Percentiles rank a stretch among this genome's conserved stretches.
phyloP scores from a whole-genome alignment of 2,888 invertebrate genomes.

The Hypena proboscidalis region DNA sequence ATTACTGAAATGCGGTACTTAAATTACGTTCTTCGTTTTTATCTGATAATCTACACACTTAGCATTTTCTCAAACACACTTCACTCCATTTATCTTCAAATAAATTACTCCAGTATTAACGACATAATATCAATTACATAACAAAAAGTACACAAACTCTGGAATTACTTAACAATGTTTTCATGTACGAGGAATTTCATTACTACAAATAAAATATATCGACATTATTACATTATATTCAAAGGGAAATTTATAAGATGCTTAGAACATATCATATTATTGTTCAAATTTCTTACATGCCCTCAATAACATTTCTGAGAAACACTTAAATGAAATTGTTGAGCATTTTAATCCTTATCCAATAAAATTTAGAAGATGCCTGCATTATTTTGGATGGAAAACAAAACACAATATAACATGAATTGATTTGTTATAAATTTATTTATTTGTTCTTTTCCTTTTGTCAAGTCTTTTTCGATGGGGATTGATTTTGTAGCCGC shows the following conservation, averaged over 20 bases:
- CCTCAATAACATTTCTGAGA: slow-evolving; percentile 35
- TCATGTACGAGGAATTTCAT: slow-evolving; percentile 37
- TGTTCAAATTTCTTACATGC: slow-evolving; percentile 33
- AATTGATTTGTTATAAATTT: slow-evolving; percentile 30
- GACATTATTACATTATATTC: slow-evolving; percentile 35
- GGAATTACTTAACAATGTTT: neutral
- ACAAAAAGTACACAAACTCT: slow-evolving; percentile 2
- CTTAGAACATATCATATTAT: too few species aligned
- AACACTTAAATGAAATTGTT: slow-evolving; percentile 29
- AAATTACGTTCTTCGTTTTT: too few species aligned
- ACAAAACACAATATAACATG: slow-evolving; percentile 21
- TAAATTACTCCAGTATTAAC: neutral
- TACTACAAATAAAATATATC: slow-evolving; percentile 34
- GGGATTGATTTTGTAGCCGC: slow-evolving; percentile 10
- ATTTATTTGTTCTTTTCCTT: slow-evolving; percentile 16
- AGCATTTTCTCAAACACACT: too few species aligned
- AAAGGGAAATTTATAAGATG: too few species aligned
- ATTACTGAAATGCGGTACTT: too few species aligned
- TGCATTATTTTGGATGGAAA: slow-evolving; percentile 14
- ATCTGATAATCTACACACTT: too few species aligned
- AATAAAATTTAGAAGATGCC: slow-evolving; percentile 34
- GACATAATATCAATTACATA: slow-evolving; percentile 2
- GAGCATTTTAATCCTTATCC: slow-evolving; percentile 31
- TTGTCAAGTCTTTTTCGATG: slow-evolving; percentile 16
- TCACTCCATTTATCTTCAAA: too few species aligned